Conservation (phyloP, 2,888 invertebrate genomes). For the Archaeoteleia sp. region DNA sequence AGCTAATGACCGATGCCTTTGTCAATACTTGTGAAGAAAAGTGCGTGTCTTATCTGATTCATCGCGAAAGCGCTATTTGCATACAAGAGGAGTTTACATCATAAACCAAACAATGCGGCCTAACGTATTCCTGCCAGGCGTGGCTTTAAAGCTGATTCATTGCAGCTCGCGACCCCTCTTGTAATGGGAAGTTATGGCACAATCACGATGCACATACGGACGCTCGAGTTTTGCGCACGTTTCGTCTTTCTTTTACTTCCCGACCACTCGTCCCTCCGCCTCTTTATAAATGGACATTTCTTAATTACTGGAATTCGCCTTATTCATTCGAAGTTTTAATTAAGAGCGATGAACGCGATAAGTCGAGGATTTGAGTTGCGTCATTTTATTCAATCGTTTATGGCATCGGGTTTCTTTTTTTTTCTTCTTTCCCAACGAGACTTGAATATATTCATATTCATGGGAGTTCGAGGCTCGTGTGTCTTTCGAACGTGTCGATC, state of each 20-base stretch:
- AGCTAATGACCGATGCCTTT: no score
- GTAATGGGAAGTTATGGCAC: slow-evolving; percentile 68
- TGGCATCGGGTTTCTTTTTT: slow-evolving; percentile 1
- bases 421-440: slow-evolving; percentile 9
- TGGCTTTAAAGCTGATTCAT: slow-evolving; percentile 72
- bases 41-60: slow-evolving; percentile 14
- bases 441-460: slow-evolving; percentile 45
- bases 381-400: slow-evolving; percentile 1
- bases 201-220: slow-evolving; percentile 47
- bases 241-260: slow-evolving; percentile 9
- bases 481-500: slow-evolving; percentile 48
- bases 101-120: slow-evolving; percentile 67
- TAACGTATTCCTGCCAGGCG: slow-evolving; percentile 62
- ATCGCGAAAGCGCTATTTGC: slow-evolving; percentile 61
- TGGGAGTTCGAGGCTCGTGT: slow-evolving; percentile 22
- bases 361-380: not conserved
- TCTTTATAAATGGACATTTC: slow-evolving; percentile 3
- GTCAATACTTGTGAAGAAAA: no score
- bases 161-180: slow-evolving; percentile 59
- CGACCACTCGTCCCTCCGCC: slow-evolving; percentile 2
- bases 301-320: slow-evolving; percentile 21
- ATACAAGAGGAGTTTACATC: slow-evolving; percentile 67
- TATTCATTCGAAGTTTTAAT: slow-evolving; percentile 10
- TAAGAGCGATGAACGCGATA: slow-evolving; percentile 10
- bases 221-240: slow-evolving; percentile 25